Base-by-base conservation (phyloP, 2,888 invertebrate genomes). In the Drosophila borborema region DNA sequence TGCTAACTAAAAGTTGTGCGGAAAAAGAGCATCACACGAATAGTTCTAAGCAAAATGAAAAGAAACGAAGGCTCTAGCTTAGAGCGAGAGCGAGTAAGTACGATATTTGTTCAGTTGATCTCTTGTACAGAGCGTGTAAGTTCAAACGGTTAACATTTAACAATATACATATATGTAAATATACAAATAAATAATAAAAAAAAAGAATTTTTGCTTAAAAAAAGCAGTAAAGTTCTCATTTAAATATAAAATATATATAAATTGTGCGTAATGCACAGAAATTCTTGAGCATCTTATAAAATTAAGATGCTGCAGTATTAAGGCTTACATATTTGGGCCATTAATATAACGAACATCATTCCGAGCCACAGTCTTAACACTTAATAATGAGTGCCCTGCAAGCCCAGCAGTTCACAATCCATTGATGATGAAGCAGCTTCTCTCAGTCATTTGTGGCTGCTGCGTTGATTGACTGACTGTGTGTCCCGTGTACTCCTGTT, bases 381-480 rank as follows among this genome's bases (percentile, higher is more conserved):
- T 55, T n/a, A 49, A 55, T 31, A 48, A 49, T 31, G 61, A 61
- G 36, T 61, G 48, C 18, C 41, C 41, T n/a, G n/a, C 20, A 16
- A 60, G 60, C 16, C 9, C 12, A 34, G 20, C 51, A 10, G 40
- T 6, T 20, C 28, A 38, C 16, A 31, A 12, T 1, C 20, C 18
- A n/a, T 7, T 55, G 69, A 40, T 54, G 45, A 41, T 49, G 48
- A 36, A 43, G 38, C 56, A 23, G 41, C 28, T 60, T 64, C 38
- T 3, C 71, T 28, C 16, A 41, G 48, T 46, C 43, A 64, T 56
- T 79, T 66, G 74, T 60, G 79, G 80, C 14, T 45, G 40, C 34
- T 9, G 12, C 43, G 49, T 64, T 79, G 74, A 70, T 82, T 79
- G 64, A 71, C 64, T 65, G 56, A 40, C 79, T 23, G 43, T 20